Evolutionary conservation across 2,888 invertebrate species (phyloP).

Genomic region (Caenorhabditis parvicauda): DNA sequence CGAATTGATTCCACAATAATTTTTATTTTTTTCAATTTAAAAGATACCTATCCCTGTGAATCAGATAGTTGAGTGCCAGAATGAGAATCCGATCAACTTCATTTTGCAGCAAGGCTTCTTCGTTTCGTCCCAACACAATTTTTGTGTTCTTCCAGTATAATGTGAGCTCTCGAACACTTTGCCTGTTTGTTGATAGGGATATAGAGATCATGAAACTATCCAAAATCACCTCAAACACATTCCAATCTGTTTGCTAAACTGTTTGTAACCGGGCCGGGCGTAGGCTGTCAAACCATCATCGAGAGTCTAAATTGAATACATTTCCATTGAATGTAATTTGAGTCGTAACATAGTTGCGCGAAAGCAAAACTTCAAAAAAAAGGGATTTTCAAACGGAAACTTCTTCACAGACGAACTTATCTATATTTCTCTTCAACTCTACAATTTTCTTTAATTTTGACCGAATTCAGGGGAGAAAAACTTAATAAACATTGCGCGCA

Average conservation of each 20-base stretch:
- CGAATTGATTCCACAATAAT: neutral
- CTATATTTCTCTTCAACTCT: too few species aligned
- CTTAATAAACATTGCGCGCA: too few species aligned
- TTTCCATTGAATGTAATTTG: too few species aligned
- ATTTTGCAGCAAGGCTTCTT: constrained; percentile 40
- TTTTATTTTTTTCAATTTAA: neutral
- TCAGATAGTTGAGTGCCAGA: constrained; percentile 47
- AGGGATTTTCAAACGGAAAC: too few species aligned
- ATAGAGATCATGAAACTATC: neutral
- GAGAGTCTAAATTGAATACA: constrained; percentile 28
- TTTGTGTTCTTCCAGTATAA: constrained; percentile 44
- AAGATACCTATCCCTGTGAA: constrained; percentile 37
- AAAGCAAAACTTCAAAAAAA: neutral
- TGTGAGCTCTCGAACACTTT: constrained; percentile 50
- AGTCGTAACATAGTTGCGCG: too few species aligned
- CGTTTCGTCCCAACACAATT: constrained; percentile 17
- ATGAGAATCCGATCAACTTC: constrained; percentile 58
- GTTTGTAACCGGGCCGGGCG: constrained; percentile 36
- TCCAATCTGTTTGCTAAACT: constrained; percentile 55
- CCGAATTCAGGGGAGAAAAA: too few species aligned
- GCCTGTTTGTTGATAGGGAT: constrained; percentile 17
- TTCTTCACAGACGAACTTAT: too few species aligned
- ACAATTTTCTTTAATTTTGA: too few species aligned
- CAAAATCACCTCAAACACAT: constrained; percentile 46
- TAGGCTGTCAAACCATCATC: constrained; percentile 57